Conservation (phyloP, 2,888 invertebrate genomes). For the Philaethria dido region DNA sequence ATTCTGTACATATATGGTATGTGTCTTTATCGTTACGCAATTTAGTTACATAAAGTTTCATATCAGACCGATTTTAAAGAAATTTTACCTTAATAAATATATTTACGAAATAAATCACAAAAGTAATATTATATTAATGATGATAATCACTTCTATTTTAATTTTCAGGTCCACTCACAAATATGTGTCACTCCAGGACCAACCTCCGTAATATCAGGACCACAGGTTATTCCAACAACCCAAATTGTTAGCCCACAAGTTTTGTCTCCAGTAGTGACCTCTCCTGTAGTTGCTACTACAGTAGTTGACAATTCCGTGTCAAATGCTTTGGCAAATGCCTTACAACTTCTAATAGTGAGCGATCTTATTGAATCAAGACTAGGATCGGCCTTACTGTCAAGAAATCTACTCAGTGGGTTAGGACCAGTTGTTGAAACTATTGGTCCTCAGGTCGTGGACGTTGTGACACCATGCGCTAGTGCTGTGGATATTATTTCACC, state of each 20-base stretch:
- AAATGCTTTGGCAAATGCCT: constrained; percentile 62
- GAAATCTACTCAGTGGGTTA: constrained; percentile 34
- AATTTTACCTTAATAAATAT: too few relatives aligned
- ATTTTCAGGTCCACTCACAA: constrained; percentile 47
- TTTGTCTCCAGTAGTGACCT: constrained; percentile 27
- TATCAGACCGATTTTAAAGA: too few relatives aligned
- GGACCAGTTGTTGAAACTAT: constrained; percentile 41
- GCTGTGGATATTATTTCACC: constrained; percentile 40
- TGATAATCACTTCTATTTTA: not conserved
- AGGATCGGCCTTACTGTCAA: constrained; percentile 32
- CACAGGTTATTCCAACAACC: constrained; percentile 37
- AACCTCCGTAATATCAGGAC: constrained; percentile 23
- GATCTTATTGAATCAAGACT: constrained; percentile 55
- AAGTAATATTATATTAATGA: not conserved
- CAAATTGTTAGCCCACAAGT: constrained; percentile 43
- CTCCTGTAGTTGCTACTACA: constrained; percentile 53
- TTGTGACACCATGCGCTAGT: constrained; percentile 36
- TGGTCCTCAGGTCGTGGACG: constrained; percentile 29
- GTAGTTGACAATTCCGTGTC: constrained; percentile 63
- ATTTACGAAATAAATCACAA: too few relatives aligned
- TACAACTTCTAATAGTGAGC: constrained; percentile 65
- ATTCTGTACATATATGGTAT: too few relatives aligned
- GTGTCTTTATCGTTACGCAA: too few relatives aligned
- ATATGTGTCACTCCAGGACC: constrained; percentile 41
- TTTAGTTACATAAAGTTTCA: too few relatives aligned